phyloP scores from a whole-genome alignment of 2,797 vertebrate genomes.

The Varecia variegata region DNA sequence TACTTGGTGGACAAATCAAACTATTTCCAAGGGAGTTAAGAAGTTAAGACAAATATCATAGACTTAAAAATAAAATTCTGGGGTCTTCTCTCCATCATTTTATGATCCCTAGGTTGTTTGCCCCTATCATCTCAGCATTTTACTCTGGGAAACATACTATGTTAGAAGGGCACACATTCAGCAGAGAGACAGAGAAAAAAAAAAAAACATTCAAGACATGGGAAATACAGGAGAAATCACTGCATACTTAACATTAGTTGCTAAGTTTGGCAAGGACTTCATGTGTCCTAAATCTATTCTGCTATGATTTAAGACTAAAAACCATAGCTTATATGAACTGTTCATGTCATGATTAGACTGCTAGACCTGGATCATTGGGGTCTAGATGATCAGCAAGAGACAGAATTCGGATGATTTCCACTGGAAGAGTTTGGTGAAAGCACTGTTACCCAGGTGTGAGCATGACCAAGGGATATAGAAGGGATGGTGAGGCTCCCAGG shows the following conservation, averaged over 20 bases:
- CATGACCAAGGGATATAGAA: not conserved
- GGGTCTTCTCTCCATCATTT: not conserved
- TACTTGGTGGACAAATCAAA: not conserved
- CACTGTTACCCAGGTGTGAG: not conserved
- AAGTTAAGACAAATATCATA: not conserved
- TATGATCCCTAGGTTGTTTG: not conserved
- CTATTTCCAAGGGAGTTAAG: not conserved
- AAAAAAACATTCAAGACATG: not conserved
- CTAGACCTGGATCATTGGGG: not conserved
- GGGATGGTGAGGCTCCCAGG: not conserved
- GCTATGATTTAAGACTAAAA: not conserved
- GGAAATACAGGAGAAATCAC: not conserved
- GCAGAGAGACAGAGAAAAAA: not conserved
- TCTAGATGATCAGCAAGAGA: not conserved
- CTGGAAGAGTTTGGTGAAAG: not conserved
- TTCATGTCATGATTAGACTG: not conserved
- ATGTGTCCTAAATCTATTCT: not conserved
- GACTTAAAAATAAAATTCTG: not conserved
- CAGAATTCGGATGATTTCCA: not conserved
- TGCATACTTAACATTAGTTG: not conserved
- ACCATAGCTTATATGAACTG: not conserved
- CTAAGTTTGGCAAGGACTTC: conserved; percentile 9
- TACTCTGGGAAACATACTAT: not conserved
- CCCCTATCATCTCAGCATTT: not conserved
- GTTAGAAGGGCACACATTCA: not conserved